Conservation (phyloP, 1,140 invertebrate genomes). For the Hermatobates lingyangjiaoensis region DNA sequence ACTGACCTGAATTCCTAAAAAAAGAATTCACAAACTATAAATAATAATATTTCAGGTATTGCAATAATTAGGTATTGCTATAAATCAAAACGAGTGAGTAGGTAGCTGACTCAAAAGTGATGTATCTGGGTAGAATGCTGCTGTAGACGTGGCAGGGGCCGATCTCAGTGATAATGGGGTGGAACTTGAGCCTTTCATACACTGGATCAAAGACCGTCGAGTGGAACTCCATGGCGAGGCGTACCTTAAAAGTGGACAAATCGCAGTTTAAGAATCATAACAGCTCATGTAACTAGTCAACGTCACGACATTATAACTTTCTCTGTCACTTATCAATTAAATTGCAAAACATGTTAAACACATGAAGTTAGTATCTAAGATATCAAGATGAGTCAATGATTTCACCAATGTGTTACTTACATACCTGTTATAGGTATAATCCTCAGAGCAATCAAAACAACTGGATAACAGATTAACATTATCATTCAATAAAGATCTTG, state of each 20-base stretch:
- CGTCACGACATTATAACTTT: neutral
- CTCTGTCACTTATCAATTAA: neutral
- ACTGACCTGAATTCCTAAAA: no score
- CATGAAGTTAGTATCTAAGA: no score
- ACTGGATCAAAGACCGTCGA: slow-evolving; percentile 14
- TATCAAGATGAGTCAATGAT: no score
- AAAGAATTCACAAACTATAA: no score
- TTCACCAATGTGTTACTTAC: no score
- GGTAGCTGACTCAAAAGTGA: slow-evolving; percentile 11
- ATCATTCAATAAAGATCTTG: no score
- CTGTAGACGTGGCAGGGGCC: slow-evolving; percentile 18
- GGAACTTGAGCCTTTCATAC: slow-evolving; percentile 13
- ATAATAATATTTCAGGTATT: no score
- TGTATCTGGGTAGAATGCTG: slow-evolving; percentile 13
- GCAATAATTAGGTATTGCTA: no score
- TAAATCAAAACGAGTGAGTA: no score
- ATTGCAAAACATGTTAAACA: slow-evolving; percentile 1
- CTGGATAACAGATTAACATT: no score
- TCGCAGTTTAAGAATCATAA: neutral
- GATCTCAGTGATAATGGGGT: slow-evolving; percentile 17
- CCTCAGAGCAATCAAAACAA: no score
- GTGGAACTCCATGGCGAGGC: slow-evolving; percentile 9
- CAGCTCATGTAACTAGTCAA: neutral
- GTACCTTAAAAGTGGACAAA: slow-evolving; percentile 13
- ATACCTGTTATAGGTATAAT: no score